Evolutionary conservation across 2,888 invertebrate genomes (phyloP), one percentile per base, ranked within the genome.

Genomic region (Cenopis cana): DNA sequence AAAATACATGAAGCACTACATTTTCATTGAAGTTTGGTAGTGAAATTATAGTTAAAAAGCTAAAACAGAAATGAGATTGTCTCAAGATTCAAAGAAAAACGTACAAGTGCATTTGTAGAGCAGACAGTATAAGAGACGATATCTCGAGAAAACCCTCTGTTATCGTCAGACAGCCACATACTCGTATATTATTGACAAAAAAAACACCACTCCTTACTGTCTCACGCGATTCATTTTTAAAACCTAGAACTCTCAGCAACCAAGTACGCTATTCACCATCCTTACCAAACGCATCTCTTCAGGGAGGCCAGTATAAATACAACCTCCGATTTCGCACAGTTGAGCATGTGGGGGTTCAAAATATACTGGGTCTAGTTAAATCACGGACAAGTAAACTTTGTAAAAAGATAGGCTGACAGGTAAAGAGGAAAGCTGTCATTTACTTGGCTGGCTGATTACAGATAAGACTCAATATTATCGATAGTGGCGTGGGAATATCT

Each of bases 381-480:
- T 1, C 8, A n/a, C 24, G 8, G n/a, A n/a, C 1, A 5, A 46
- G 12, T 12, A n/a, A 46, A 46, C 46, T n/a, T 14, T 46, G 46
- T n/a, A 12, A 46, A 46, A 8, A n/a, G 0, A 46, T 52, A 6
- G 36, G 38, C 64, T 64, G 64, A 18, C 64, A 24, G 38, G 6
- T 24, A 50, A 38, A 55, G 55, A 54, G 54, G 36, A 64, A 64
- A 60, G 38, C 38, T 54, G 52, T 54, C 52, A 64, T 54, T 38
- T 54, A 64, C 54, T 38, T 64, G 54, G 5, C 64, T 10, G 33
- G 14, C 38, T 12, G 62, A 62, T 62, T 52, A 36, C 18, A 52
- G 64, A 64, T 64, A 64, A 64, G 20, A 12, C 49, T 38, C 50
- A 52, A 54, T 54, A 38, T 64, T 54, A 64, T 64, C 64, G 50